Evolutionary conservation across 2,113 vertebrate genomes (phyloP).

Genomic region (Motacilla tschutschensis): DNA sequence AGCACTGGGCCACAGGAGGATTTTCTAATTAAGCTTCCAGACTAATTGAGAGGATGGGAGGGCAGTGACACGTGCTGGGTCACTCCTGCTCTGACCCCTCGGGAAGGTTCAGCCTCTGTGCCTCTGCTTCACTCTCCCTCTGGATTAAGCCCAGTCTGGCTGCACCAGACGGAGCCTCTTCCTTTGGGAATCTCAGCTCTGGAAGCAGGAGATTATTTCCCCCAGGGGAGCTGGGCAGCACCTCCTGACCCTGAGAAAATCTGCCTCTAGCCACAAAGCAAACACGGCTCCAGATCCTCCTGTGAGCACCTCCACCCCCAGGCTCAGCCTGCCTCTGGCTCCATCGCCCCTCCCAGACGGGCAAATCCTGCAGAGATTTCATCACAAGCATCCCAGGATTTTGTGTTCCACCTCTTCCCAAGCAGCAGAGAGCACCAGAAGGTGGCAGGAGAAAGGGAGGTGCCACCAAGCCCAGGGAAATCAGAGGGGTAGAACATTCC

Average conservation of each 20-base stretch:
- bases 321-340: neutral
- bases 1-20: neutral
- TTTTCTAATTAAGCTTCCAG: neutral
- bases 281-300: neutral
- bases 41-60: neutral
- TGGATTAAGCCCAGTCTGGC: accelerated
- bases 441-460: neutral
- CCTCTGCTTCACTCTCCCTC: neutral
- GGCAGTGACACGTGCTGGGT: neutral
- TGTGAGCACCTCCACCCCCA: accelerated
- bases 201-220: neutral
- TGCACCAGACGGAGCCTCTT: neutral
- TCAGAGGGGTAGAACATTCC: neutral
- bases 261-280: neutral
- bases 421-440: neutral
- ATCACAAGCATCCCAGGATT: neutral
- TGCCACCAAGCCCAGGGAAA: neutral
- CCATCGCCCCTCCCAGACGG: neutral
- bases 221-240: neutral
- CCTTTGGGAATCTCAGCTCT: neutral
- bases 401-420: neutral
- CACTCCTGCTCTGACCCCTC: neutral
- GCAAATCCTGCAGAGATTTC: neutral
- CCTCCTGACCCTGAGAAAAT: neutral
- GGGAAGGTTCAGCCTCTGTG: neutral